Percentiles rank a stretch among this genome's conserved stretches.
Conservation (phyloP, 1,140 invertebrate genomes). For the Thaumetopoea pityocampa region DNA sequence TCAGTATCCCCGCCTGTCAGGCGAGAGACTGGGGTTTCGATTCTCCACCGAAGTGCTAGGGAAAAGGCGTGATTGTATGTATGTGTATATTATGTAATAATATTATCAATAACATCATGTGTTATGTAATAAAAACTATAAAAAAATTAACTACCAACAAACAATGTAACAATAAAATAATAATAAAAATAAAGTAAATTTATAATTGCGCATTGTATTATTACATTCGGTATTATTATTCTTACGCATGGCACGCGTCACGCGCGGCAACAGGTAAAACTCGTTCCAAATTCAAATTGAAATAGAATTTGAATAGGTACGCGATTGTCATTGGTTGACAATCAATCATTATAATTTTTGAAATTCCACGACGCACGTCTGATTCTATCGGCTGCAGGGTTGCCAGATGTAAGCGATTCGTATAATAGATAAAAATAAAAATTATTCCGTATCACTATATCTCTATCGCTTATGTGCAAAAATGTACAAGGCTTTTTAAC, state of each 20-base stretch:
- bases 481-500: no score
- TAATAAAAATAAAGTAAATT: constrained; percentile 37
- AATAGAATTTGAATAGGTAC: constrained; percentile 68
- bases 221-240: constrained; percentile 56
- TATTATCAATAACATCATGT: background rate
- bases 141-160: constrained; percentile 1
- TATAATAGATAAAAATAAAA: no score
- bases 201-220: constrained; percentile 66
- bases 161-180: constrained; percentile 30
- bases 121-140: constrained; percentile 1
- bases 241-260: constrained; percentile 53
- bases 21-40: no score
- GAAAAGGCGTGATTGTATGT: no score
- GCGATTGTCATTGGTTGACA: constrained; percentile 74
- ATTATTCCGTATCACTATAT: no score
- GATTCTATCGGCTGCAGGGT: constrained; percentile 48
- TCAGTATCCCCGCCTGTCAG: no score
- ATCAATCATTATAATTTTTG: constrained; percentile 75
- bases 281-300: constrained; percentile 71
- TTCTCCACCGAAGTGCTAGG: no score
- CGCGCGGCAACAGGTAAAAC: constrained; percentile 63
- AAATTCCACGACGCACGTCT: constrained; percentile 62
- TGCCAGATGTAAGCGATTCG: no score
- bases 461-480: no score
- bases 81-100: background rate